A percentile compares a stretch with the other conserved stretches of the same genome.
phyloP scores from a whole-genome alignment of 2,797 vertebrate genomes.

The Sebastes elongatus region DNA sequence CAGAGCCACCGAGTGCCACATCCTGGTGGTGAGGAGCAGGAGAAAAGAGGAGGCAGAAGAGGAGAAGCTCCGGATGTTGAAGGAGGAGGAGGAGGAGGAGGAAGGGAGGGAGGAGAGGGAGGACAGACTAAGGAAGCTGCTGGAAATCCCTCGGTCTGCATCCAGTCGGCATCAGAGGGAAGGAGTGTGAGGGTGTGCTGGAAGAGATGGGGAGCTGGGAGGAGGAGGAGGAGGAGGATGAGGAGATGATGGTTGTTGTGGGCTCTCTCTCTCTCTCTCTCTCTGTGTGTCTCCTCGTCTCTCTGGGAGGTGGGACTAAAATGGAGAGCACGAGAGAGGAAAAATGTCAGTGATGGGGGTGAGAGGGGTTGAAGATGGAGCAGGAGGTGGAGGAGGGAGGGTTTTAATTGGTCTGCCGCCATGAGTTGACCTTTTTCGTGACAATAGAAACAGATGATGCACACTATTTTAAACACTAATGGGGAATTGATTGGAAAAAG shows the following conservation, averaged over 20 bases:
- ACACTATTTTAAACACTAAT: neutral
- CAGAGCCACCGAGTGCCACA: slow-evolving; percentile 83
- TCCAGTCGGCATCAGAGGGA: slow-evolving; percentile 73
- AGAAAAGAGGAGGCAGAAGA: slow-evolving; percentile 48
- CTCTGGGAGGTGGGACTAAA: slow-evolving; percentile 69
- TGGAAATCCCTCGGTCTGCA: slow-evolving; percentile 70
- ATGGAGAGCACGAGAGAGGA: slow-evolving; percentile 53
- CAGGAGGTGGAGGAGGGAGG: slow-evolving; percentile 14
- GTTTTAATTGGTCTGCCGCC: slow-evolving; percentile 29
- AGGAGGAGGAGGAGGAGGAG: slow-evolving; percentile 28
- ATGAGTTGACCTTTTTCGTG: slow-evolving; percentile 43
- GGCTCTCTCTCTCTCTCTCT: slow-evolving; percentile 33
- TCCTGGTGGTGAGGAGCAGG: slow-evolving; percentile 71
- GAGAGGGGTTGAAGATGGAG: slow-evolving; percentile 28
- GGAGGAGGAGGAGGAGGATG: slow-evolving; percentile 24
- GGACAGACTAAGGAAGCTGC: slow-evolving; percentile 59
- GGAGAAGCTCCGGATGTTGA: slow-evolving; percentile 47
- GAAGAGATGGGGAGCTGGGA: slow-evolving; percentile 32
- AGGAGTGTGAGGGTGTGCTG: slow-evolving; percentile 62
- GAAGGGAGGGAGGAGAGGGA: slow-evolving; percentile 48
- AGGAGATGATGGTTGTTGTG: slow-evolving; percentile 50
- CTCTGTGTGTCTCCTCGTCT: slow-evolving; percentile 23
- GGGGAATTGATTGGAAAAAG: neutral
- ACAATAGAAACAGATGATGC: slow-evolving; percentile 18
- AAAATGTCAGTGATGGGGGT: slow-evolving; percentile 45